Conservation (phyloP, 2,888 invertebrate genomes). For the Metellina segmentata region DNA sequence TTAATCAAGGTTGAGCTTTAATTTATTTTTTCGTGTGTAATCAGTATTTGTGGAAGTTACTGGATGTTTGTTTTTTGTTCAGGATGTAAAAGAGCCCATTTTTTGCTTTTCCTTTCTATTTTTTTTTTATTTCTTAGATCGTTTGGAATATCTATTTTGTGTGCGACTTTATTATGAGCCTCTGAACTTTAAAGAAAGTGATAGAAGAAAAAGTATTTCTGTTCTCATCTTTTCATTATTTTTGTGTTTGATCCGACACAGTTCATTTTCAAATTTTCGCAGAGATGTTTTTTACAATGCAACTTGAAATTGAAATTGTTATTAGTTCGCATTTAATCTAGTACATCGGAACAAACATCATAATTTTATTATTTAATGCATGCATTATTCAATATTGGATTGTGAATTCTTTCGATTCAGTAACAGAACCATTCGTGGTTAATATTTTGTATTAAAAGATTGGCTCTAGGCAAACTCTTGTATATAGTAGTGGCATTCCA, state of each 20-base stretch:
- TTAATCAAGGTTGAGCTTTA: slow-evolving; percentile 72
- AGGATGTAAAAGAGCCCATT: slow-evolving; percentile 38
- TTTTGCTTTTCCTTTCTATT: background rate
- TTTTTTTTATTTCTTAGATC: slow-evolving; percentile 34
- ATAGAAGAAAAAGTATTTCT: slow-evolving; percentile 34
- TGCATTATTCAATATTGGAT: background rate
- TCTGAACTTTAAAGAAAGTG: slow-evolving; percentile 61
- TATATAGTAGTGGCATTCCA: background rate
- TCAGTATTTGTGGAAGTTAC: slow-evolving; percentile 74
- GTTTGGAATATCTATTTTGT: slow-evolving; percentile 37
- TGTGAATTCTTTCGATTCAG: background rate
- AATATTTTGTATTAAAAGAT: background rate
- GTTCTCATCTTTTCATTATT: background rate
- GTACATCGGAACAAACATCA: background rate
- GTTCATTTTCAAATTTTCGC: background rate
- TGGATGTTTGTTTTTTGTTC: slow-evolving; percentile 73
- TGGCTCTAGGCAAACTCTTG: background rate
- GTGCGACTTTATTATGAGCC: slow-evolving; percentile 62
- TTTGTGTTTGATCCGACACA: slow-evolving; percentile 7
- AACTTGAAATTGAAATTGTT: background rate
- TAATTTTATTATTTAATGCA: background rate
- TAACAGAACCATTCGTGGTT: background rate
- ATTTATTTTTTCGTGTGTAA: slow-evolving; percentile 68
- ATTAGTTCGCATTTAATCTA: background rate
- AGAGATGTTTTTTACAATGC: background rate